Evolutionary conservation across 2,797 vertebrate species (phyloP).

Genomic region (Scolopax rusticola): DNA sequence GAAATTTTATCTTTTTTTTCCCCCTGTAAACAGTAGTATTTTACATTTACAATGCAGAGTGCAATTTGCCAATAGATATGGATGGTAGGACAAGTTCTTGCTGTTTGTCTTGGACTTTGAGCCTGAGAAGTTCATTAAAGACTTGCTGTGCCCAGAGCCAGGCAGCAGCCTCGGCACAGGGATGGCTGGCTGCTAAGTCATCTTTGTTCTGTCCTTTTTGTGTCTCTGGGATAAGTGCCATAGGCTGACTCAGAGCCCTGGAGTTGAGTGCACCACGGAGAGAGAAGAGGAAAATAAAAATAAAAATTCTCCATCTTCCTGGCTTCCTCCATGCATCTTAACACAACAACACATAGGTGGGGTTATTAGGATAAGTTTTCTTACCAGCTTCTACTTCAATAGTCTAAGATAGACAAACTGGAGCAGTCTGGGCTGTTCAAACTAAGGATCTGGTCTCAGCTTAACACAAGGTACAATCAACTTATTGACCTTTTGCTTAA

Average conservation of each 20-base stretch:
- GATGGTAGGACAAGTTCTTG: neutral
- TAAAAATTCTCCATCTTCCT: neutral
- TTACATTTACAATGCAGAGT: neutral
- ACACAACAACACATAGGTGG: neutral
- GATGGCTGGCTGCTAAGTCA: rapidly evolving
- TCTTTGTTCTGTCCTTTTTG: neutral
- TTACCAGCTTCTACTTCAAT: neutral
- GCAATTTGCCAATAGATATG: neutral
- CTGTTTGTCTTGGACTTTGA: neutral
- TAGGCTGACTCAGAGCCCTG: neutral
- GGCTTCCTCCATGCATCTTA: neutral
- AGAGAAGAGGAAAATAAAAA: neutral
- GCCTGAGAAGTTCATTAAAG: neutral
- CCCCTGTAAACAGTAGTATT: neutral
- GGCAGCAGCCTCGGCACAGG: neutral
- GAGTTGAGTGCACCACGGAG: rapidly evolving
- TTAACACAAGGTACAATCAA: neutral
- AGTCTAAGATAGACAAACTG: neutral
- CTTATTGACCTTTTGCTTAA: neutral
- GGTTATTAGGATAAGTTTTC: neutral
- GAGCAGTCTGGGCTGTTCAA: neutral
- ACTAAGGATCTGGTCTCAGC: neutral
- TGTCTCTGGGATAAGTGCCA: neutral
- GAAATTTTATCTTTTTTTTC: neutral
- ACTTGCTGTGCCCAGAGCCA: neutral